A percentile compares a stretch with the other conserved stretches of the same genome.
phyloP scores from a whole-genome alignment of 2,113 vertebrate genomes.

The Phrynosoma platyrhinos region DNA sequence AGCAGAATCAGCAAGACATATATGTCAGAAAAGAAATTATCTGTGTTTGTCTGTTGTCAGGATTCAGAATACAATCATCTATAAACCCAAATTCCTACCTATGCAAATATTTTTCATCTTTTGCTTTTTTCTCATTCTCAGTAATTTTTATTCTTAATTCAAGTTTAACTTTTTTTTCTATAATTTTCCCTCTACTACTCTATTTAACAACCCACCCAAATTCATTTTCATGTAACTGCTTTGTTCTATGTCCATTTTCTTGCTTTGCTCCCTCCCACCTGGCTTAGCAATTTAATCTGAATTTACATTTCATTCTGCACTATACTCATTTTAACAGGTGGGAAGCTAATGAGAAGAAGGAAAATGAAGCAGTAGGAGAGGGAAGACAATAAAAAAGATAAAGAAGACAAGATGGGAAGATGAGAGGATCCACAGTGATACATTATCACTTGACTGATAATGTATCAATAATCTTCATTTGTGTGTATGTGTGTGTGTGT shows the following conservation, averaged over 20 bases:
- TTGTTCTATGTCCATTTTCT: slow-evolving; percentile 21
- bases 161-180: slow-evolving; percentile 25
- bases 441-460: slow-evolving; percentile 35
- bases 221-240: slow-evolving; percentile 25
- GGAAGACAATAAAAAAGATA: not conserved
- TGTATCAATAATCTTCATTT: not conserved
- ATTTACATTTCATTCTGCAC: slow-evolving; percentile 22
- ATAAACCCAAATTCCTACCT: slow-evolving; percentile 24
- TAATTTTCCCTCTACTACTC: slow-evolving; percentile 26
- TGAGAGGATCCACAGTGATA: slow-evolving; percentile 26
- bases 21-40: slow-evolving; percentile 17
- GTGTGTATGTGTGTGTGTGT: slow-evolving; percentile 7
- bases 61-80: not conserved
- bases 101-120: slow-evolving; percentile 8
- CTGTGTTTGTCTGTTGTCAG: slow-evolving; percentile 12
- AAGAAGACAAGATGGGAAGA: accelerated
- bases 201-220: slow-evolving; percentile 27
- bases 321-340: not conserved
- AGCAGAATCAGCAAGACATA: slow-evolving; percentile 37
- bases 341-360: not conserved
- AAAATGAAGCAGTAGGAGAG: not conserved
- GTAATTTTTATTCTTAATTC: slow-evolving; percentile 38
- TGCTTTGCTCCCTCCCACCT: not conserved
- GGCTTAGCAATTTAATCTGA: slow-evolving; percentile 41
- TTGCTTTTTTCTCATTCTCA: slow-evolving; percentile 18